Conservation (phyloP, 2,888 invertebrate species). For the Pyrrhia umbra region DNA sequence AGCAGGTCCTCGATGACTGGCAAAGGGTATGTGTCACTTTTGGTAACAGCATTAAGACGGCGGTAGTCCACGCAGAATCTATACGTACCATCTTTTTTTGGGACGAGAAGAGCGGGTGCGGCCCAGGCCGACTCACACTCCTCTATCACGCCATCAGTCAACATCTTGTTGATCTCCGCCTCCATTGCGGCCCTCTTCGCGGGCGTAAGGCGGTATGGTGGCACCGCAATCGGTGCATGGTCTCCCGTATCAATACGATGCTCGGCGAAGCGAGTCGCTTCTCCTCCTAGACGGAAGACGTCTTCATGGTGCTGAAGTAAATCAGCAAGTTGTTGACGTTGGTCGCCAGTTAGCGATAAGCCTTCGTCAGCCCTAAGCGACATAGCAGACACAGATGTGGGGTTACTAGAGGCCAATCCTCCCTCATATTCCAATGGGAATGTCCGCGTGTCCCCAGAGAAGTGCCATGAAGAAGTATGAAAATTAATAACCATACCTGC, state of each 20-base stretch:
- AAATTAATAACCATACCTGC: slow-evolving; percentile 11
- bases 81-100: slow-evolving; percentile 2
- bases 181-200: slow-evolving; percentile 9
- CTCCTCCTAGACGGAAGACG: slow-evolving; percentile 14
- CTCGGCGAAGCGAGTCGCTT: slow-evolving; percentile 17
- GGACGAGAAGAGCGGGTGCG: slow-evolving; percentile 4
- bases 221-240: slow-evolving; percentile 19
- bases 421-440: slow-evolving; percentile 7
- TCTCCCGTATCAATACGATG: slow-evolving; percentile 31
- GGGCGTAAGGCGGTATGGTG: slow-evolving; percentile 19
- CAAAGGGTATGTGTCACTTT: slow-evolving; percentile 10
- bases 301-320: slow-evolving; percentile 10
- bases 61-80: slow-evolving; percentile 5
- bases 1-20: slow-evolving; percentile 16
- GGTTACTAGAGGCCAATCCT: not conserved
- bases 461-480: slow-evolving; percentile 1
- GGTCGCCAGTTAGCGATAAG: slow-evolving; percentile 1
- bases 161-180: slow-evolving; percentile 10
- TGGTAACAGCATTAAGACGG: slow-evolving; percentile 4
- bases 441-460: not conserved
- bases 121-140: slow-evolving; percentile 10
- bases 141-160: not conserved
- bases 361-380: slow-evolving; percentile 11
- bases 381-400: slow-evolving; percentile 2
- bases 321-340: slow-evolving; percentile 3